Percentiles rank a stretch among this genome's conserved stretches.
These are phyloP conservation scores for Pterocles orientalis DNA, from an alignment of 2,113 vertebrate species.

Conservation along the genomic window DNA sequence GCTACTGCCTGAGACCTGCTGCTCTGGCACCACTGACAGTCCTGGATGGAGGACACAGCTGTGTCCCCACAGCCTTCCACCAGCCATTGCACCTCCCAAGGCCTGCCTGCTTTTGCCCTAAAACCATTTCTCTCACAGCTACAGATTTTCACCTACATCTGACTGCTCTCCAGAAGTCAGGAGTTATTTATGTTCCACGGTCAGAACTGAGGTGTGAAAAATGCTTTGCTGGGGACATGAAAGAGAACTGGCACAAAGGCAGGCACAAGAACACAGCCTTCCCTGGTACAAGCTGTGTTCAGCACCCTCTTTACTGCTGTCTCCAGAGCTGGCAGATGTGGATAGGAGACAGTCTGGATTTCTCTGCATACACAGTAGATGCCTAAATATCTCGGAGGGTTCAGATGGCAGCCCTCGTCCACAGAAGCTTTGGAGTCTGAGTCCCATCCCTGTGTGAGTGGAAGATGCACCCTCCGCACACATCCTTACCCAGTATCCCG, in stretches of 20 bases:
- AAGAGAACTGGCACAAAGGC: background rate
- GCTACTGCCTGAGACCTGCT: background rate
- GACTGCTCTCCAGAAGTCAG: background rate
- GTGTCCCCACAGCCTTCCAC: background rate
- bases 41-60: background rate
- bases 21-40: background rate
- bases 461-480: background rate
- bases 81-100: background rate
- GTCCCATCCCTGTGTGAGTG: background rate
- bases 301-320: background rate
- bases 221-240: background rate
- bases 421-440: background rate
- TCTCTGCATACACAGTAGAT: background rate
- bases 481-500: conserved; percentile 76
- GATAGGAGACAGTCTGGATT: background rate
- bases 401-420: background rate
- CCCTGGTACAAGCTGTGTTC: background rate
- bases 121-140: background rate
- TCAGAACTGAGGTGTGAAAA: background rate
- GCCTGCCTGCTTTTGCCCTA: background rate
- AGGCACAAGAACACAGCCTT: background rate
- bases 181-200: background rate
- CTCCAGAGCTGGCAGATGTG: background rate
- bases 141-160: background rate
- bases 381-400: background rate